These are phyloP conservation scores for Tinamus major DNA, from an alignment of 2,797 vertebrate species.

Conservation along the genomic window DNA sequence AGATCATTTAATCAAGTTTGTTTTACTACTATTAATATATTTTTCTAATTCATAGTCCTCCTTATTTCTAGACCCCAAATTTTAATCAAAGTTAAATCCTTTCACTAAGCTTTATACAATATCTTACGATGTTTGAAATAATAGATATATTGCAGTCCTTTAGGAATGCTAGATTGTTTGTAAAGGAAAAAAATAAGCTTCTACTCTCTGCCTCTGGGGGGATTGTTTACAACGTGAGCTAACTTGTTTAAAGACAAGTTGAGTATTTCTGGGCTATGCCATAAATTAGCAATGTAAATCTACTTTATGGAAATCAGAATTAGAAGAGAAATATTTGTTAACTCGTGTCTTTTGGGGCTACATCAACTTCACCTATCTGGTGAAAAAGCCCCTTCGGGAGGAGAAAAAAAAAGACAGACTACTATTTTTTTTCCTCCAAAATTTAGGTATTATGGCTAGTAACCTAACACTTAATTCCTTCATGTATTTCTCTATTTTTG, in stretches of 20 bases:
- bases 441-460: not conserved
- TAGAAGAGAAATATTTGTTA: not conserved
- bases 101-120: not conserved
- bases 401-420: not conserved
- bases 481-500: not conserved
- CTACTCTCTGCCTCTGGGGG: not conserved
- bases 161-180: not conserved
- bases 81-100: not conserved
- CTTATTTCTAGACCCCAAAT: not conserved
- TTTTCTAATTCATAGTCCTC: not conserved
- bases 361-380: not conserved
- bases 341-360: not conserved
- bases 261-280: not conserved
- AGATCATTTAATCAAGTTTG: not conserved
- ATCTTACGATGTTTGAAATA: not conserved
- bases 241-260: not conserved
- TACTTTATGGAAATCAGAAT: not conserved
- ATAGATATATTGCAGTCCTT: not conserved
- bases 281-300: not conserved
- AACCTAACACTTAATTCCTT: not conserved
- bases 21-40: not conserved
- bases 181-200: not conserved
- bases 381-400: not conserved
- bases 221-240: not conserved
- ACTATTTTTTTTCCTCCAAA: not conserved